Evolutionary conservation across 2,888 invertebrate genomes (phyloP), one percentile per base, ranked within the genome.

Genomic region (Caradrina kadenii): DNA sequence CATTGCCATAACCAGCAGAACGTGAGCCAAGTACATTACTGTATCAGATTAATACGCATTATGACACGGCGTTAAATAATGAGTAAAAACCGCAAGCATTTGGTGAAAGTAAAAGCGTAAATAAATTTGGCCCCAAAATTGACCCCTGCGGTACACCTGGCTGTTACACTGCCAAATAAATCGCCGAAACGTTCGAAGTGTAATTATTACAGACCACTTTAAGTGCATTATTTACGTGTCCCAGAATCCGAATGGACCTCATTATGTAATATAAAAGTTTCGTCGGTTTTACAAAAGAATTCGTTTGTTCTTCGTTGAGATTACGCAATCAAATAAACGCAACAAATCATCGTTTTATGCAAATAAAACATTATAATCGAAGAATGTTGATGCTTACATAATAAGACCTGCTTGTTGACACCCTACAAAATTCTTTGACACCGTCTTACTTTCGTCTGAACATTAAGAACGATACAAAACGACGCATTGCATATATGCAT

Each of bases 41-140:
- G 50, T 65, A 67, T 68, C 66, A 81, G 63, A 73, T 73, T 58
- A 64, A 71, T 63, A 63, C 45, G 64, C 63, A 66, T 35, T 42
- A 73, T n/a, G 55, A 74, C 58, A 65, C 69, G 73, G 76, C 79
- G 84, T 83, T 69, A 84, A 84, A 79, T 83, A 82, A 80, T 79
- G 79, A 77, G 70, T 80, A 74, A 82, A 84, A 86, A 86, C 84
- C 76, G 73, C 86, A 84, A 84, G 81, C 81, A 87, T 87, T 87
- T 81, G 88, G 93, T 91, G 94, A 94, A 94, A 95, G 94, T 93
- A 91, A 92, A 86, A 92, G 90, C 90, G 90, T 90, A 88, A 88
- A 91, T 88, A 90, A 90, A 91, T 87, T 88, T 80, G 85, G 85
- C 75, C 83, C 81, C 81, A 87, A 81, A 77, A 69, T 62, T 92